Evolutionary conservation across 2,888 invertebrate genomes (phyloP), one percentile per base, ranked within the genome.

Genomic region (Chrysina gloriosa): DNA sequence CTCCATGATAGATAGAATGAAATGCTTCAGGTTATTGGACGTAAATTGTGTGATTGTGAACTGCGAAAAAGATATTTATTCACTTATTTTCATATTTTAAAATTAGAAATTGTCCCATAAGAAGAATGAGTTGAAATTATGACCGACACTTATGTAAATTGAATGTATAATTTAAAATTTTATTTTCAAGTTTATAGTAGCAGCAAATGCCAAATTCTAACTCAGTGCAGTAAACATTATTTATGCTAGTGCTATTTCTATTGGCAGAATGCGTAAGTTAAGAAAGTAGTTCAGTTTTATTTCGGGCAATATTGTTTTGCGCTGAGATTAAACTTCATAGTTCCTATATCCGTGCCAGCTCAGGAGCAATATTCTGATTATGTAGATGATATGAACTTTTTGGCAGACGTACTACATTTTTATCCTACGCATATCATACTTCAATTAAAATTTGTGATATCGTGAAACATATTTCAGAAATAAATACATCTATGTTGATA

Each of bases 341-440:
- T 58, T 39, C 25, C 14, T 9, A 31, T 11, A 52, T 39, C 25
- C n/a, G 36, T 58, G 58, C 58, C 58, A 58, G 39, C 21, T 14
- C 25, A 14, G 19, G 25, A 42, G 3, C 23, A 25, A 25, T 58
- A 39, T 58, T 58, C 58, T 39, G 58, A 39, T 58, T 58, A 58
- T 39, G 58, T 58, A 23, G 58, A 58, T 58, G 58, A 39, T 39
- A 58, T 19, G 58, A 58, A 21, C 19, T 39, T 39, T 23, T 58
- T 58, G 58, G 58, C 58, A 58, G 25, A 2, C 11, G 3, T 7
- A 14, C 16, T 25, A 25, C 39, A 58, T 58, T 58, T 58, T 58
- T 58, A 39, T 39, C 42, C 23, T 58, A 58, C 39, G 58, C 58
- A 39, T 25, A 58, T 39, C 14, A 31, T 14, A 58, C 58, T 39